phyloP scores from a whole-genome alignment of 2,797 vertebrate species.

The Fistularia commersonii region DNA sequence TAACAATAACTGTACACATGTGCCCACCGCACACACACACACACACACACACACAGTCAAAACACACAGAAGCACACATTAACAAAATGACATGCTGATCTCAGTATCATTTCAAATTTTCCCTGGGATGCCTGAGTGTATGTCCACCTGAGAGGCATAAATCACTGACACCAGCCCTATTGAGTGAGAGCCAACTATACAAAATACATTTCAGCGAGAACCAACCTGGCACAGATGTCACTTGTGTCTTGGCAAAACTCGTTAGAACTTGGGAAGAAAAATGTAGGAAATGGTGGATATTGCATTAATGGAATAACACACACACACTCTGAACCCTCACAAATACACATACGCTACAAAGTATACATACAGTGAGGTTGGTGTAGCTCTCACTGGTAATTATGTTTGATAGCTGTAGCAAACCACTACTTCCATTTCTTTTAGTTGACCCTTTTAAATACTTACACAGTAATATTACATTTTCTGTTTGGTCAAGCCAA shows the following conservation, averaged over 20 bases:
- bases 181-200: conserved; percentile 41
- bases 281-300: conserved; percentile 53
- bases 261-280: conserved; percentile 32
- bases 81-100: conserved; percentile 29
- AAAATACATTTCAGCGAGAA: conserved; percentile 36
- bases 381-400: conserved; percentile 43
- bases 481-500: conserved; percentile 39
- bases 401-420: conserved; percentile 62
- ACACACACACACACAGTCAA: conserved; percentile 1
- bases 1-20: too few species aligned
- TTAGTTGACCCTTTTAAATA: conserved; percentile 47
- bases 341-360: conserved; percentile 19
- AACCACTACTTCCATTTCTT: conserved; percentile 46
- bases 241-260: conserved; percentile 35
- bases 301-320: conserved; percentile 52
- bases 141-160: conserved; percentile 44
- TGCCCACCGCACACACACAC: too few species aligned
- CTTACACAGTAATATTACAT: conserved; percentile 29
- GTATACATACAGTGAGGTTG: conserved; percentile 27
- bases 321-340: conserved; percentile 7
- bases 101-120: conserved; percentile 43
- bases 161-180: conserved; percentile 26
- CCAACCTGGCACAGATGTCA: conserved; percentile 44
- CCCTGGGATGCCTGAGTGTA: conserved; percentile 16
- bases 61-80: background rate